phyloP scores from a whole-genome alignment of 2,113 vertebrate genomes.

The Entosphenus tridentatus region DNA sequence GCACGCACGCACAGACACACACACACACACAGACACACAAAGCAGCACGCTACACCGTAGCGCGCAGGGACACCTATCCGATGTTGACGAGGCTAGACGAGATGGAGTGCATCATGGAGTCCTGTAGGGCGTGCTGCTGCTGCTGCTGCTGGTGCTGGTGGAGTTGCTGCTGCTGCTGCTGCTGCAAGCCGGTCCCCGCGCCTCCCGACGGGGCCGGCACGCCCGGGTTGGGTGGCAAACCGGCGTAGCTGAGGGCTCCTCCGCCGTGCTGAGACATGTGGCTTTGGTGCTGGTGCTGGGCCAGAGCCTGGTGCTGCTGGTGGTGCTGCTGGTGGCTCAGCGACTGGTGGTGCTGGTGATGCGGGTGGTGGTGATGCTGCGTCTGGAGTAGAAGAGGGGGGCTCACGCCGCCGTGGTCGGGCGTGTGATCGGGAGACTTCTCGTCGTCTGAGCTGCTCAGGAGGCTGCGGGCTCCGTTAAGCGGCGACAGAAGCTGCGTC shows the following conservation, averaged over 20 bases:
- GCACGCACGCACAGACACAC: too few relatives aligned
- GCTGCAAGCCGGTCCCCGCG: background rate
- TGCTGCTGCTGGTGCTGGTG: background rate
- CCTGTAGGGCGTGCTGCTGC: conserved; percentile 73
- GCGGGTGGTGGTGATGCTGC: too few relatives aligned
- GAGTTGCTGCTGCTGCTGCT: conserved; percentile 30
- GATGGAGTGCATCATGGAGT: conserved; percentile 97
- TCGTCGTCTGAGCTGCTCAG: conserved; percentile 95
- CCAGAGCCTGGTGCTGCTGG: conserved; percentile 20
- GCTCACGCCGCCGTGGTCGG: conserved; percentile 73
- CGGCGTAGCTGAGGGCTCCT: conserved; percentile 12
- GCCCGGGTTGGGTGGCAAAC: background rate
- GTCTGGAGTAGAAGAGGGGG: conserved; percentile 48
- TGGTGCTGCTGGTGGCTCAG: background rate
- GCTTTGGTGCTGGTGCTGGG: conserved; percentile 78
- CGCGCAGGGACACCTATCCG: conserved; percentile 22
- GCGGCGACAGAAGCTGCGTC: conserved; percentile 65
- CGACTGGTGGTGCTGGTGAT: background rate
- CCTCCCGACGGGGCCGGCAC: background rate
- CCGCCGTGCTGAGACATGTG: conserved; percentile 63
- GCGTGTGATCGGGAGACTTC: conserved; percentile 84
- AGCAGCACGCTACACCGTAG: too few relatives aligned
- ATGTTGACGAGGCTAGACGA: conserved; percentile 91
- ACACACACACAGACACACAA: too few relatives aligned
- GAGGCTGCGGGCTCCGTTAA: conserved; percentile 90